phyloP scores from a whole-genome alignment of 2,113 vertebrate species.

The Calyptommatus sinebrachiatus region DNA sequence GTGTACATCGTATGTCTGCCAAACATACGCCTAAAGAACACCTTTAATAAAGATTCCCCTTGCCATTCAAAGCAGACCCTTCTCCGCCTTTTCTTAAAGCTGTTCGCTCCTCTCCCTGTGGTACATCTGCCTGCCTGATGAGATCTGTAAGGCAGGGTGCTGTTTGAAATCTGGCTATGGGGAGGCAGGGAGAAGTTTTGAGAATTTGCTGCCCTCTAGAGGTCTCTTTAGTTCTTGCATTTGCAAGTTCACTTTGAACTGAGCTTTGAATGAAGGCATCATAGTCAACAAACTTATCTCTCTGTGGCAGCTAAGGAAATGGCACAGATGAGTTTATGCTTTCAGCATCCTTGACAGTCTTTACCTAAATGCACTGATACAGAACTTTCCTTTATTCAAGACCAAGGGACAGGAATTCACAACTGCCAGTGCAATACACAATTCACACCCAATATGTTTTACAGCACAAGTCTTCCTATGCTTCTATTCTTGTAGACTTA shows the following conservation, averaged over 20 bases:
- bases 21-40: conserved; percentile 64
- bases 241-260: not conserved
- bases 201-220: conserved; percentile 42
- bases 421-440: not conserved
- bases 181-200: not conserved
- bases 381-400: no score
- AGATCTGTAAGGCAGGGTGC: not conserved
- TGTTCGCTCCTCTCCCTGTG: not conserved
- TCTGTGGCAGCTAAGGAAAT: no score
- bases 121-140: not conserved
- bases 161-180: no score
- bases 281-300: no score
- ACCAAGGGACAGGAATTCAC: not conserved
- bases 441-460: not conserved
- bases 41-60: conserved; percentile 79
- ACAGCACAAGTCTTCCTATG: not conserved
- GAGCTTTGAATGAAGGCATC: no score
- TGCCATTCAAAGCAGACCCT: conserved; percentile 56
- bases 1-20: conserved; percentile 75
- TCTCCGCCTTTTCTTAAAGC: conserved; percentile 42
- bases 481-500: conserved; percentile 4
- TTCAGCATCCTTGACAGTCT: no score
- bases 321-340: no score
- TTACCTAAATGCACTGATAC: no score
- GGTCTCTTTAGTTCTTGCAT: conserved; percentile 11